phyloP scores from a whole-genome alignment of 2,888 invertebrate species.

The Prosapia bicincta region DNA sequence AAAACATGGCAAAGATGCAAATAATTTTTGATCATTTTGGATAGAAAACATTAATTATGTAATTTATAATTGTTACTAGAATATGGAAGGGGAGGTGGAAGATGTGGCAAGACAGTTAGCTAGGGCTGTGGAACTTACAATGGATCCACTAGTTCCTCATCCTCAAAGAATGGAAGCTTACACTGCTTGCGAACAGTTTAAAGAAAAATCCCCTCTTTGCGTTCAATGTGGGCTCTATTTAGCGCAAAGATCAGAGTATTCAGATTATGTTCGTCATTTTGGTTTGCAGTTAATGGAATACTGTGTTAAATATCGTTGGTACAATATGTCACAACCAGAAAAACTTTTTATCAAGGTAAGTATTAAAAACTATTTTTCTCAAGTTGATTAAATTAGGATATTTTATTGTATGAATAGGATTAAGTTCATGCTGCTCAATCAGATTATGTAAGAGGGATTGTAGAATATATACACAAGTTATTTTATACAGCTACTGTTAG shows the following conservation, averaged over 20 bases:
- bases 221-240: constrained; percentile 81
- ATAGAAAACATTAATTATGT: too few species aligned
- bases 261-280: constrained; percentile 81
- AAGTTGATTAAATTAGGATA: too few species aligned
- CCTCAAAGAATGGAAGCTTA: constrained; percentile 77
- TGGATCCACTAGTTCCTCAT: constrained; percentile 74
- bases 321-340: constrained; percentile 79
- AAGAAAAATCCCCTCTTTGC: constrained; percentile 67
- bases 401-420: too few species aligned
- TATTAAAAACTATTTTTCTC: too few species aligned
- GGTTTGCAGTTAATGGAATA: constrained; percentile 92
- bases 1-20: too few species aligned
- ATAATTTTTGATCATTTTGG: too few species aligned
- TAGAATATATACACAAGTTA: too few species aligned
- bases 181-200: constrained; percentile 70
- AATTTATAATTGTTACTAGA: background rate
- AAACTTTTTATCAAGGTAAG: constrained; percentile 81
- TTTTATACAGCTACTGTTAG: too few species aligned
- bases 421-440: too few species aligned
- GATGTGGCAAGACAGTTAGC: constrained; percentile 52
- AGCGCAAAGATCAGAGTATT: constrained; percentile 69
- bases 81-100: constrained; percentile 36
- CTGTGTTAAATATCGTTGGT: constrained; percentile 91
- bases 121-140: constrained; percentile 75
- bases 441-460: too few species aligned